Conservation (phyloP, 2,797 vertebrate genomes). For the Selene dorsalis region DNA sequence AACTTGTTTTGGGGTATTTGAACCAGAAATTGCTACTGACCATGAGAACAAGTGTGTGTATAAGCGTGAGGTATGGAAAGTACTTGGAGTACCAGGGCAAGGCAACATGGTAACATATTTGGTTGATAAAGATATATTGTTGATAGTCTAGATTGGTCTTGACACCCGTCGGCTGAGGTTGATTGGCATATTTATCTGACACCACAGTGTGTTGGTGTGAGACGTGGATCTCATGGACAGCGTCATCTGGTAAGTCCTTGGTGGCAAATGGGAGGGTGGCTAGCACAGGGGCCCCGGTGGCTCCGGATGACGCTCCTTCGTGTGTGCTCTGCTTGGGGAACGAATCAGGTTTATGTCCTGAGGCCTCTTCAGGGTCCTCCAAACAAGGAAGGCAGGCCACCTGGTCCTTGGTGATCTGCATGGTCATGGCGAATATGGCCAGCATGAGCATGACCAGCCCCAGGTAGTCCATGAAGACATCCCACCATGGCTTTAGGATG, state of each 20-base stretch:
- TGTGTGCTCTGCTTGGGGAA: constrained; percentile 68
- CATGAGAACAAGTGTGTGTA: constrained; percentile 97
- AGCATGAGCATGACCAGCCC: constrained; percentile 99
- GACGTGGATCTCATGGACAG: constrained; percentile 57
- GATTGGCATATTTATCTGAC: constrained; percentile 55
- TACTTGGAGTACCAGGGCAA: constrained; percentile 99
- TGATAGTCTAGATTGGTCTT: constrained; percentile 96
- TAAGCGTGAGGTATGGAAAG: constrained; percentile 97
- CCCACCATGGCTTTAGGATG: constrained; percentile 99
- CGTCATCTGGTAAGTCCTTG: constrained; percentile 70
- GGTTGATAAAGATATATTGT: constrained; percentile 99
- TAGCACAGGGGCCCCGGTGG: constrained; percentile 26
- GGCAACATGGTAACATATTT: constrained; percentile 98
- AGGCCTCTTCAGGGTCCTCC: constrained; percentile 77
- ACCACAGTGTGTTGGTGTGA: constrained; percentile 52
- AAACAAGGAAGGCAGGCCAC: constrained; percentile 95
- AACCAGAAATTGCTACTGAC: constrained; percentile 99
- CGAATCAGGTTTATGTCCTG: constrained; percentile 25
- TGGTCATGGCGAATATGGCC: constrained; percentile 98
- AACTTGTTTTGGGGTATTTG: constrained; percentile 99
- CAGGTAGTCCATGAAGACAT: constrained; percentile 99
- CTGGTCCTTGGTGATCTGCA: constrained; percentile 99
- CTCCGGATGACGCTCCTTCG: constrained; percentile 67
- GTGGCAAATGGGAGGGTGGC: constrained; percentile 41
- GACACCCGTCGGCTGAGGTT: constrained; percentile 87